Base-by-base conservation (phyloP, 2,888 invertebrate genomes). In the Stenurella melanura region DNA sequence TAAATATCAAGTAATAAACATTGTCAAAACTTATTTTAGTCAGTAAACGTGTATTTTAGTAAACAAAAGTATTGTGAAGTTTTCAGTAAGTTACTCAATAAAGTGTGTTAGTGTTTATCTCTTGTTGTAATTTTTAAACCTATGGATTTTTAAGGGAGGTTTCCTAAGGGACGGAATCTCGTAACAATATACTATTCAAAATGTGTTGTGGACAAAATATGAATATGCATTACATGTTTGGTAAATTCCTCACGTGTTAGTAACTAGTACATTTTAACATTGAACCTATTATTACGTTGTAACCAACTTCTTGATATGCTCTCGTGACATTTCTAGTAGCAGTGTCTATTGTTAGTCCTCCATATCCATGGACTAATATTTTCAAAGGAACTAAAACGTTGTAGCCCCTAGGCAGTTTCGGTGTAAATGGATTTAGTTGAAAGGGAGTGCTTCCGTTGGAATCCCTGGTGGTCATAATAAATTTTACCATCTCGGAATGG, bases 341-440 rank as follows among this genome's bases (percentile, higher is more conserved):
- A 76, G 83, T 86, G 79, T 90, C 89, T 12, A 88, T 82, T 56
- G 85, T 82, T 26, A 88, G 78, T 15, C 90, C 90, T 10, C 89
- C 90, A 82, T 90, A 90, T 42, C 90, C 90, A 79, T 90, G 90
- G 26, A 90, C 83, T 0, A 89, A 79, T 18, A 89, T 85, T 82
- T 89, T 89, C 21, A 87, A 71, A 5, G 87, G 86, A n/a, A 79
- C 76, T 11, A 82, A 74, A 26, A 78, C 75, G 58, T 82, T 82
- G 68, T 85, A 87, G 18, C 80, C 79, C 15, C 72, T 34, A 0
- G 88, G 89, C 63, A 89, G 68, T 12, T 78, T 63, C 38, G 87
- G 86, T 69, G 85, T 82, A 74, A 87, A 86, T 0, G 88, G 88
- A 81, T 89, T 83, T 50, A 89, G 70, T 7, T 80, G 69, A 58